A percentile compares a stretch with the other conserved stretches of the same genome.
These are phyloP conservation scores for Venustaconcha ellipsiformis DNA, from an alignment of 1,140 invertebrate genomes.

Conservation along the genomic window DNA sequence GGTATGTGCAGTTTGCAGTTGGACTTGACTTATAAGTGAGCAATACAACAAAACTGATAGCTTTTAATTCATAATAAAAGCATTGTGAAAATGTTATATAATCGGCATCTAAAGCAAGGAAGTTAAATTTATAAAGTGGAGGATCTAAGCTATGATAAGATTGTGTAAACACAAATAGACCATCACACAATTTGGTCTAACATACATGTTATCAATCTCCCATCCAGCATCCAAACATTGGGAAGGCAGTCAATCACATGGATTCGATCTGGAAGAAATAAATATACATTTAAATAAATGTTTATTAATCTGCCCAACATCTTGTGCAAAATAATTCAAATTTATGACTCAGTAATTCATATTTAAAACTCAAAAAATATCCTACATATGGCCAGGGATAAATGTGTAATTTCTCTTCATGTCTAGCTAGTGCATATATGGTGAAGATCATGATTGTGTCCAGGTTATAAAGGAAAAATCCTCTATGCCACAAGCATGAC, in stretches of 20 bases:
- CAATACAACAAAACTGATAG: background rate
- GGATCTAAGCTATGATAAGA: background rate
- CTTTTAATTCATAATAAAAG: background rate
- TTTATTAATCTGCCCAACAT: no score
- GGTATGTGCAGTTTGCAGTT: no score
- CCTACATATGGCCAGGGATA: no score
- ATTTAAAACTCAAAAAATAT: no score
- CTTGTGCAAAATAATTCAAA: no score
- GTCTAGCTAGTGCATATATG: no score
- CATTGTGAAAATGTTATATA: background rate
- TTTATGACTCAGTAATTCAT: no score
- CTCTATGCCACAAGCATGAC: no score
- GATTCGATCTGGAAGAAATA: conserved; percentile 63
- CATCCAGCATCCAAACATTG: conserved; percentile 68
- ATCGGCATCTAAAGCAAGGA: background rate
- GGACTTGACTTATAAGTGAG: no score
- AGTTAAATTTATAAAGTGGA: conserved; percentile 2
- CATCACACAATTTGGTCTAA: conserved; percentile 6
- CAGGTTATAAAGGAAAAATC: no score
- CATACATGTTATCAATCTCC: conserved; percentile 65
- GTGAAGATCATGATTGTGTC: no score
- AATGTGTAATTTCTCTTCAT: no score
- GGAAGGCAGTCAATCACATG: conserved; percentile 68
- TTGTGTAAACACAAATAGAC: background rate
- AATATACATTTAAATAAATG: background rate